Evolutionary conservation across 2,113 vertebrate genomes (phyloP).

Genomic region (Origma solitaria): DNA sequence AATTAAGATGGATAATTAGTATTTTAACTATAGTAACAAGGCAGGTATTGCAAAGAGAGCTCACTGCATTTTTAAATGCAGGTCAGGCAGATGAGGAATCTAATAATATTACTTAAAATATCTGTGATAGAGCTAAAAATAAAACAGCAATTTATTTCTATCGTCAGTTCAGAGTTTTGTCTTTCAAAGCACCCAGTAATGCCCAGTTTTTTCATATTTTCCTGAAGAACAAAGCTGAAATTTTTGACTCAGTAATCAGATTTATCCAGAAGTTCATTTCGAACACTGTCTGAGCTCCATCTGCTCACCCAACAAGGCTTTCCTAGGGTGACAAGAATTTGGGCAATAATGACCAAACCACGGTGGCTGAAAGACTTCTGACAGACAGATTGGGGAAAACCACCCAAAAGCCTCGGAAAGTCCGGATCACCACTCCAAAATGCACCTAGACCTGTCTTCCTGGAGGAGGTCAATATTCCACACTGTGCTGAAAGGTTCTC

Average conservation of each 20-base stretch:
- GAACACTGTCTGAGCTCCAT: not conserved
- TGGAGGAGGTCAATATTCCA: no score
- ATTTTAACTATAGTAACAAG: not conserved
- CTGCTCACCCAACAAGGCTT: not conserved
- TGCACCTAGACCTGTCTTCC: no score
- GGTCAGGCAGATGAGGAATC: not conserved
- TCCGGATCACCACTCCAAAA: not conserved
- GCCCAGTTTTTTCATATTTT: not conserved
- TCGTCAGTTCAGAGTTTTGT: not conserved
- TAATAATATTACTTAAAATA: not conserved
- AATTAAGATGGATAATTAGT: not conserved
- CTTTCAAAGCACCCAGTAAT: not conserved
- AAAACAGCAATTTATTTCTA: not conserved
- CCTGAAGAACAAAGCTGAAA: not conserved
- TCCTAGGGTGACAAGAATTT: not conserved
- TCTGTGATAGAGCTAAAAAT: not conserved
- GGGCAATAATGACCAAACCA: not conserved
- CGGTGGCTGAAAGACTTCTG: fast-evolving
- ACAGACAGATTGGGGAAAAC: not conserved
- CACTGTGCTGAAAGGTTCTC: not conserved
- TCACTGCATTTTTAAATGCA: not conserved
- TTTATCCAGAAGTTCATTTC: not conserved
- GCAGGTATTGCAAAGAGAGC: not conserved
- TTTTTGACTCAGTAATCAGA: not conserved
- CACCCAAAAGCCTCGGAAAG: fast-evolving